Conservation (phyloP, 2,113 vertebrate genomes). For the Periophthalmus modestus region DNA sequence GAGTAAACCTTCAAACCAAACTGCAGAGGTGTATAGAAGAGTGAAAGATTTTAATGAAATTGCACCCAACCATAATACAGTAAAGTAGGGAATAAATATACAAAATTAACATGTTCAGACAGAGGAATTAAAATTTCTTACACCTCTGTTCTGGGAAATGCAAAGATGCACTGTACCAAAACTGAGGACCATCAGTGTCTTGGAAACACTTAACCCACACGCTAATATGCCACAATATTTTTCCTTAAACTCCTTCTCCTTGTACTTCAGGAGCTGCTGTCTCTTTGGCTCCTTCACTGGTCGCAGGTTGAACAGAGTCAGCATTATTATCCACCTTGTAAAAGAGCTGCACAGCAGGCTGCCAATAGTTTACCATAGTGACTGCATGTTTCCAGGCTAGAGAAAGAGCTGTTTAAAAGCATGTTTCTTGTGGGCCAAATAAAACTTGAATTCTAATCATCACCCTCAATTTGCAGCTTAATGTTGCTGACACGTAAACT, state of each 20-base stretch:
- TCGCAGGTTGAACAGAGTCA: constrained; percentile 64
- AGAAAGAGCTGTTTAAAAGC: constrained; percentile 44
- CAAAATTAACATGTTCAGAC: background rate
- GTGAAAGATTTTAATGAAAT: background rate
- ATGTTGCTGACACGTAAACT: constrained; percentile 34
- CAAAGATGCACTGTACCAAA: constrained; percentile 36
- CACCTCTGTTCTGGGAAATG: background rate
- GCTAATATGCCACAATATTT: background rate
- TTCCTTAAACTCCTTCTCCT: constrained; percentile 18
- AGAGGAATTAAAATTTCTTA: background rate
- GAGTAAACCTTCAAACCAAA: constrained; percentile 47
- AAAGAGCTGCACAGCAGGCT: constrained; percentile 57
- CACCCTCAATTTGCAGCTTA: constrained; percentile 12
- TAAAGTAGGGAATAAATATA: background rate
- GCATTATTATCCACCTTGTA: constrained; percentile 64
- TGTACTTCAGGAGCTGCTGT: constrained; percentile 32
- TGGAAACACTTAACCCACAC: constrained; percentile 20
- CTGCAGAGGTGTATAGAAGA: constrained; percentile 19
- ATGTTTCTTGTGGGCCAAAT: constrained; percentile 24
- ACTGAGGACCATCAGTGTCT: constrained; percentile 27
- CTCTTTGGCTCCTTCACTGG: constrained; percentile 20
- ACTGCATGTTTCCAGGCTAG: constrained; percentile 68
- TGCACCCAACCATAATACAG: background rate
- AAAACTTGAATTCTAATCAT: constrained; percentile 44
- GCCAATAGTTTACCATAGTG: constrained; percentile 46